phyloP scores from a whole-genome alignment of 2,888 invertebrate genomes.

The Xestia ashworthii region DNA sequence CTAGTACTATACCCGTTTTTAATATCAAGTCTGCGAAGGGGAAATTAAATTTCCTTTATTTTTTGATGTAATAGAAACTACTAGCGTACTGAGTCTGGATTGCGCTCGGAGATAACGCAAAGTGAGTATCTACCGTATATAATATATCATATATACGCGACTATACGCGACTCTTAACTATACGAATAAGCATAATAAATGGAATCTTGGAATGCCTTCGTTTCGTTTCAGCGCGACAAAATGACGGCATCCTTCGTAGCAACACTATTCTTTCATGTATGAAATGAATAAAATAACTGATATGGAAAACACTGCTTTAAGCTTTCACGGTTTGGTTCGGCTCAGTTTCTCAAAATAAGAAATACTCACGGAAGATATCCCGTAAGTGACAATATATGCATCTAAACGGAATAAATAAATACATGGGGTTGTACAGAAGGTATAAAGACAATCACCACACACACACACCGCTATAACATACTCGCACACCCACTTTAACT shows the following conservation, averaged over 20 bases:
- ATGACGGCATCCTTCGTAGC: not conserved
- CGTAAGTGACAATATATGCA: too few species aligned
- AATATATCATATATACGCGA: too few species aligned
- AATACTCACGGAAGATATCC: too few species aligned
- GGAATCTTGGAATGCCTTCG: slow-evolving; percentile 16
- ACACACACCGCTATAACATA: too few species aligned
- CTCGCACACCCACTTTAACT: too few species aligned
- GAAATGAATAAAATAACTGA: not conserved
- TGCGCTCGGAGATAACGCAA: slow-evolving; percentile 28
- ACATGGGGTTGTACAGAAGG: too few species aligned
- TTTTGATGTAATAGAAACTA: slow-evolving; percentile 34
- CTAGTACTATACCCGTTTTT: slow-evolving; percentile 18
- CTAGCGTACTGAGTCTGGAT: slow-evolving; percentile 31
- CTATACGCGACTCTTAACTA: slow-evolving; percentile 19
- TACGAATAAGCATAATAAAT: slow-evolving; percentile 37
- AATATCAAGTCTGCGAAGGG: slow-evolving; percentile 30
- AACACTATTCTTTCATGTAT: not conserved
- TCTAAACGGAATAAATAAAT: too few species aligned
- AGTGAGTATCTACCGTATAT: slow-evolving; percentile 21
- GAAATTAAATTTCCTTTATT: slow-evolving; percentile 39
- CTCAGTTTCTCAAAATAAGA: too few species aligned
- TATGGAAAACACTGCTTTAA: not conserved
- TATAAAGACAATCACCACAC: too few species aligned
- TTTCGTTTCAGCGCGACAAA: slow-evolving; percentile 16
- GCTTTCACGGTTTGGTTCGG: too few species aligned